A percentile compares a stretch with the other conserved stretches of the same genome.
phyloP scores from a whole-genome alignment of 2,797 vertebrate species.

The Epinephelus coioides region DNA sequence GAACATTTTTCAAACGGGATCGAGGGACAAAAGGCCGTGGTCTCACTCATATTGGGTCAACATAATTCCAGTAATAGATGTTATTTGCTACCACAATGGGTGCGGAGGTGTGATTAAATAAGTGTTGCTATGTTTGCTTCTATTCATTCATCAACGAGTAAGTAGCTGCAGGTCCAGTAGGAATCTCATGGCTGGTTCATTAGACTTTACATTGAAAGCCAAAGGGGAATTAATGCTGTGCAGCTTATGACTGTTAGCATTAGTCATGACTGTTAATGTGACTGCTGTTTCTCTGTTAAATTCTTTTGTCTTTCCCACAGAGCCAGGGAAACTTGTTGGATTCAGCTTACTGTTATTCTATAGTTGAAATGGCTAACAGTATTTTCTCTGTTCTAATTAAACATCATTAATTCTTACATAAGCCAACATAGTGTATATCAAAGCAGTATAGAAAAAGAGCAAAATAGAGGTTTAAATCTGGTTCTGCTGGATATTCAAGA shows the following conservation, averaged over 20 bases:
- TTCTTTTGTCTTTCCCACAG: slow-evolving; percentile 14
- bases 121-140: slow-evolving; percentile 72
- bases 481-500: slow-evolving; percentile 42
- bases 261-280: slow-evolving; percentile 58
- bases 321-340: slow-evolving; percentile 41
- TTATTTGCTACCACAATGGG: slow-evolving; percentile 75
- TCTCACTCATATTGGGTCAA: slow-evolving; percentile 71
- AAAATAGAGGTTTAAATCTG: slow-evolving; percentile 48
- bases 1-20: slow-evolving; percentile 75
- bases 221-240: slow-evolving; percentile 63
- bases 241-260: slow-evolving; percentile 64
- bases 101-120: slow-evolving; percentile 74
- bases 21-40: slow-evolving; percentile 49
- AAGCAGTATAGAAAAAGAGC: slow-evolving; percentile 33
- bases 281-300: slow-evolving; percentile 22
- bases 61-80: slow-evolving; percentile 82
- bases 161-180: slow-evolving; percentile 70
- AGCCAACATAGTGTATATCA: slow-evolving; percentile 33
- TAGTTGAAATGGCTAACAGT: slow-evolving; percentile 9
- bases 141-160: slow-evolving; percentile 83
- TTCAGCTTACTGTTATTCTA: slow-evolving; percentile 19
- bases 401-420: slow-evolving; percentile 34
- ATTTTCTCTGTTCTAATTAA: slow-evolving; percentile 28
- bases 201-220: slow-evolving; percentile 75
- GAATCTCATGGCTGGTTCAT: slow-evolving; percentile 70